These are phyloP conservation scores for Calyptommatus sinebrachiatus DNA, from an alignment of 2,113 vertebrate species.

Conservation along the genomic window DNA sequence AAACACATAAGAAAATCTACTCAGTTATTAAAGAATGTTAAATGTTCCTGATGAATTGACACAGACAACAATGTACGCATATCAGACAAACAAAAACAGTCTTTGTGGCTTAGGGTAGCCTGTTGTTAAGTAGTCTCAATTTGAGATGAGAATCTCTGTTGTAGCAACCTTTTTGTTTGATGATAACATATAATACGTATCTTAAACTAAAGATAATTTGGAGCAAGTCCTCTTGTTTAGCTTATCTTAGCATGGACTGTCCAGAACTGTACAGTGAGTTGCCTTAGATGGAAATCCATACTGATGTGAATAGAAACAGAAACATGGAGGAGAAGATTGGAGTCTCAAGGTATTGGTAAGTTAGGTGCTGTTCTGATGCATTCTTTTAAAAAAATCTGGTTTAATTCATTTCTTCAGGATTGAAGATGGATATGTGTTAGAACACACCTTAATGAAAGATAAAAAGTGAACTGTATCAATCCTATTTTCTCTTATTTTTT, in stretches of 20 bases:
- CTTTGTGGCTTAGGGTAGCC: not conserved
- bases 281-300: too few relatives aligned
- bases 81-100: not conserved
- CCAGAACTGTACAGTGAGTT: too few relatives aligned
- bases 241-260: too few relatives aligned
- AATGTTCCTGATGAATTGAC: not conserved
- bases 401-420: too few relatives aligned
- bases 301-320: not conserved
- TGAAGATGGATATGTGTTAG: too few relatives aligned
- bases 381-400: too few relatives aligned
- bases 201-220: constrained; percentile 37
- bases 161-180: constrained; percentile 48
- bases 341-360: too few relatives aligned
- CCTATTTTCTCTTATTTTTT: too few relatives aligned
- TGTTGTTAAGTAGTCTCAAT: not conserved
- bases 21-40: not conserved
- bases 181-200: constrained; percentile 53
- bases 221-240: constrained; percentile 5
- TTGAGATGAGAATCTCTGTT: constrained; percentile 33
- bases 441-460: too few relatives aligned
- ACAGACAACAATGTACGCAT: not conserved
- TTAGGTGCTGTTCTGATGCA: too few relatives aligned
- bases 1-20: not conserved
- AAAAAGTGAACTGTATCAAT: too few relatives aligned
- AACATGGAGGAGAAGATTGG: too few relatives aligned